Percentiles rank a stretch among this genome's conserved stretches.
phyloP scores from a whole-genome alignment of 2,888 invertebrate species.

The Odontomyia ornata region DNA sequence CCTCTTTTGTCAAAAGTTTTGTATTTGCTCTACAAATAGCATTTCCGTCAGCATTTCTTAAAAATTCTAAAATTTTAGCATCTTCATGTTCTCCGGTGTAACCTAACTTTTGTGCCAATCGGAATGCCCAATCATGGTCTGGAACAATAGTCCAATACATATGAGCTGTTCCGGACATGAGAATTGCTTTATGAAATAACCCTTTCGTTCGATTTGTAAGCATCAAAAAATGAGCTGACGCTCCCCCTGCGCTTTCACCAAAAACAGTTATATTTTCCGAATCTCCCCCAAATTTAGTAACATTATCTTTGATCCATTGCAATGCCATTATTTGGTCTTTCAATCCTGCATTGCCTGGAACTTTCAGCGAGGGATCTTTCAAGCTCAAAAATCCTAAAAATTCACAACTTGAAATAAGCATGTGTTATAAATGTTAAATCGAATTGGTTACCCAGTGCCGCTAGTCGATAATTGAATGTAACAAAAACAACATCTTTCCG shows the following conservation, averaged over 20 bases:
- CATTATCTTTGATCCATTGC: conserved; percentile 66
- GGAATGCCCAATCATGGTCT: conserved; percentile 57
- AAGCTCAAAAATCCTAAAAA: conserved; percentile 65
- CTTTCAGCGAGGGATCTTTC: conserved; percentile 63
- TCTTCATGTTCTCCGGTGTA: conserved; percentile 60
- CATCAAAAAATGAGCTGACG: conserved; percentile 65
- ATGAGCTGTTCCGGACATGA: conserved; percentile 60
- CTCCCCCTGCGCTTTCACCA: conserved; percentile 67
- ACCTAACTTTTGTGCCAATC: conserved; percentile 60
- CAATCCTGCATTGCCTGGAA: conserved; percentile 67
- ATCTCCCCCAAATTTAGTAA: conserved; percentile 66
- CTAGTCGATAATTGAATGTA: conserved; percentile 65
- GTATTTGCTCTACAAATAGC: conserved; percentile 59
- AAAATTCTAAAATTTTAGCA: conserved; percentile 58
- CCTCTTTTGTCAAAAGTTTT: conserved; percentile 59
- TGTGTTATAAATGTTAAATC: not conserved
- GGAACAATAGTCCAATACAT: conserved; percentile 60
- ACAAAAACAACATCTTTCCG: conserved; percentile 65
- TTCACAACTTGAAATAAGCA: not conserved
- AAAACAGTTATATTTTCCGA: conserved; percentile 66
- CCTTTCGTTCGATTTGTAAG: conserved; percentile 65
- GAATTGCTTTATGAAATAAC: conserved; percentile 61
- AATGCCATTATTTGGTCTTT: conserved; percentile 67
- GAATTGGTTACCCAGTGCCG: conserved; percentile 59
- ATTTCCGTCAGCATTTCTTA: conserved; percentile 59